Base-by-base conservation (phyloP, 1,140 invertebrate species). In the Philotrypesis tridentata region DNA sequence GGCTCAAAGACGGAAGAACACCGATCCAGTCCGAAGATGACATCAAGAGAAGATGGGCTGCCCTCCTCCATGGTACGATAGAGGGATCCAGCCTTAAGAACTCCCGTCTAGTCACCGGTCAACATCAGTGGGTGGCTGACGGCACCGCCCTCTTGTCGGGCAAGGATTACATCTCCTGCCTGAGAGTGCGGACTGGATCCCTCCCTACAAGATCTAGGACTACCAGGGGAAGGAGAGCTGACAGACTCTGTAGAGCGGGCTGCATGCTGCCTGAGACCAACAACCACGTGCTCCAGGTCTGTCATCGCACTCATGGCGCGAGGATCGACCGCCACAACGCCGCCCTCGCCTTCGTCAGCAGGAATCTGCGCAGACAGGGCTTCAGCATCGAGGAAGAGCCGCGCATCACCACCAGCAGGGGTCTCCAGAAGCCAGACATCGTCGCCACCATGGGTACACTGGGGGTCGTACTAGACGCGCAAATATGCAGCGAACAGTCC, bases 101-200 rank as follows among this genome's bases (percentile, higher is more conserved):
- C 61, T 83, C 79, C 6, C 17, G 14, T 0, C 7, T 43, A 2
- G 31, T 55, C 0, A 0, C 21, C 5, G 63, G n/a, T 0, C 77
- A 83, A 27, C 73, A 85, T 11, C 4, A 11, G 0, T 85, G 85
- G 84, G 25, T 85, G 0, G 23, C 17, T 7, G 77, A 85, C 2
- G 73, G 79, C 2, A 81, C 61, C 4, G 37, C 67, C 27, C 80
- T 84, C 17, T 23, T 84, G 0, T 79, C 80, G 21, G 87, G 87
- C 14, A 85, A 85, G 1, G 86, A 89, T 79, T 89, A 60, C 74
- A 83, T 88, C 68, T 81, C 87, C 68, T 85, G 80, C 40, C 83
- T 84, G 23, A 87, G 85, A 37, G 81, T 83, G 0, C 78, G 87
- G 23, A 88, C 88, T 5, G 87, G 87, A 71, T 83, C 85, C 12